Evolutionary conservation across 2,797 vertebrate genomes (phyloP).

Genomic region (Chelmon rostratus): DNA sequence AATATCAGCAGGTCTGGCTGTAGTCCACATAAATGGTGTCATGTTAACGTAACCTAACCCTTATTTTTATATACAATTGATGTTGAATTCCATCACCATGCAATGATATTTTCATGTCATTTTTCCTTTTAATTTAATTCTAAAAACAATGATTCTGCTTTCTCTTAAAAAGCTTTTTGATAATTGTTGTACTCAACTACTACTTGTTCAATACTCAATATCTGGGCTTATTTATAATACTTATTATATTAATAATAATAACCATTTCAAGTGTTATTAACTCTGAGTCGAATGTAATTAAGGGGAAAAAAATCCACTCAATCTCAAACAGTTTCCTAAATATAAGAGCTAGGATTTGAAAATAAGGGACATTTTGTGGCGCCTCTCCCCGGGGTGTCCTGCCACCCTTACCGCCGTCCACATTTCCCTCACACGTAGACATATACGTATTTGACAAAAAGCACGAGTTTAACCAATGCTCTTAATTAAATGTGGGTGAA

Average conservation of each 20-base stretch:
- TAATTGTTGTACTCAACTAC: background rate
- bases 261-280: background rate
- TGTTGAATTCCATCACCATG: constrained; percentile 1
- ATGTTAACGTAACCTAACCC: background rate
- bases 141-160: background rate
- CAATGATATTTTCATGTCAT: background rate
- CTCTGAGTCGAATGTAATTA: background rate
- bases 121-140: background rate
- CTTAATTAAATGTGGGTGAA: too few species aligned
- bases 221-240: background rate
- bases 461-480: too few species aligned
- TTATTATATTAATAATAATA: background rate
- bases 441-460: too few species aligned
- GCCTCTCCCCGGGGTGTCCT: too few species aligned
- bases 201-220: background rate
- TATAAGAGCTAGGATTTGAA: too few species aligned
- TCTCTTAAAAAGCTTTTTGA: background rate
- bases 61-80: constrained; percentile 13
- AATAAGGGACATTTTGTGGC: too few species aligned
- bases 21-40: constrained; percentile 21
- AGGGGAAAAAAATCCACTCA: background rate
- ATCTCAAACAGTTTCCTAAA: background rate
- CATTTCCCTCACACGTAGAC: too few species aligned
- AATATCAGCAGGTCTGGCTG: constrained; percentile 46
- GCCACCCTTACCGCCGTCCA: too few species aligned